Percentiles rank a stretch among this genome's conserved stretches.
These are phyloP conservation scores for Danaus chrysippus DNA, from an alignment of 2,888 invertebrate genomes.

Conservation along the genomic window DNA sequence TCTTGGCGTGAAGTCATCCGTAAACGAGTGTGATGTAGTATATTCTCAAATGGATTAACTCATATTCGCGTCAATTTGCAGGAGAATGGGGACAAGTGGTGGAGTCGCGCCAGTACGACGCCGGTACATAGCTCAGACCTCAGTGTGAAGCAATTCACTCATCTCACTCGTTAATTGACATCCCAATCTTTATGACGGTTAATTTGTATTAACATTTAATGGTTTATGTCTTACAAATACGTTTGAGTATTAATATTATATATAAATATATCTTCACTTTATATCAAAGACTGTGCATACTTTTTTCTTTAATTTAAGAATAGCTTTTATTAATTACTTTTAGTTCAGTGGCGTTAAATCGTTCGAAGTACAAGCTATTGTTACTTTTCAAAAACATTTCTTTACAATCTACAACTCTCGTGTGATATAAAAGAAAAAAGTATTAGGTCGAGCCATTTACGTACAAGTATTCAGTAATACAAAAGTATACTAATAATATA, in stretches of 20 bases:
- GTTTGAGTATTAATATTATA: background rate
- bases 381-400: too few relatives aligned
- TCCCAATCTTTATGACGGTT: constrained; percentile 30
- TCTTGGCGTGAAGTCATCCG: constrained; percentile 50
- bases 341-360: too few relatives aligned
- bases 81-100: constrained; percentile 69
- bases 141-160: constrained; percentile 32
- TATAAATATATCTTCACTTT: too few relatives aligned
- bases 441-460: too few relatives aligned
- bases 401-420: too few relatives aligned
- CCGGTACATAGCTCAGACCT: constrained; percentile 36
- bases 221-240: constrained; percentile 25
- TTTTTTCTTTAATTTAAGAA: too few relatives aligned
- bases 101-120: constrained; percentile 56
- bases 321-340: too few relatives aligned
- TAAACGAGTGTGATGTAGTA: constrained; percentile 47
- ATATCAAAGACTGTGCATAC: too few relatives aligned
- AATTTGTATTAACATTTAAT: constrained; percentile 26
- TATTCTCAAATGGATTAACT: constrained; percentile 70
- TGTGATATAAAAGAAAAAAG: too few relatives aligned
- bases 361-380: too few relatives aligned
- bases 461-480: too few relatives aligned
- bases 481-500: too few relatives aligned
- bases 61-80: constrained; percentile 62
- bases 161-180: constrained; percentile 47